Conservation (phyloP, 2,888 invertebrate species). For the Andrena minutula region DNA sequence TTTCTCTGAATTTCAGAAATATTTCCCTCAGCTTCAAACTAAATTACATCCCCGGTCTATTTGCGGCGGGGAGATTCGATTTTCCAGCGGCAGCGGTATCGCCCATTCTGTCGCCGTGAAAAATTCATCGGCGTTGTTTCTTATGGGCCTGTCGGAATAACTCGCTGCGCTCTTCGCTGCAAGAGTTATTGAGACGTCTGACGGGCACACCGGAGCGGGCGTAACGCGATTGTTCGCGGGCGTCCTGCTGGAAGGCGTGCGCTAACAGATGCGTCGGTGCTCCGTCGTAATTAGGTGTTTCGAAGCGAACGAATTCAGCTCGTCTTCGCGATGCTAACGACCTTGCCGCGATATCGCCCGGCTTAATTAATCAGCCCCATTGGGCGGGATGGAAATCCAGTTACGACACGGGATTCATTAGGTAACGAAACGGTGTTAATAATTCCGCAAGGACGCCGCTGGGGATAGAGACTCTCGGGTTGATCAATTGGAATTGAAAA, state of each 20-base stretch:
- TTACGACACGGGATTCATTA: conserved; percentile 5
- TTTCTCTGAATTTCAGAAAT: no score
- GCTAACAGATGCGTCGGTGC: conserved; percentile 6
- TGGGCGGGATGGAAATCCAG: not conserved
- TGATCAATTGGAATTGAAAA: not conserved
- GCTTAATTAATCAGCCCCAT: conserved; percentile 28
- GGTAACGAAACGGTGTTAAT: conserved; percentile 29
- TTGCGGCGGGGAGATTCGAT: no score
- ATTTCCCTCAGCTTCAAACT: no score
- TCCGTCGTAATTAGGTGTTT: conserved; percentile 31
- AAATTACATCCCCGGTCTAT: no score
- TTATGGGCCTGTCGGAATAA: no score
- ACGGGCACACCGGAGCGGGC: no score
- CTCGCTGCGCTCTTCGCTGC: not conserved
- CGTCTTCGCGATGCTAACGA: conserved; percentile 36
- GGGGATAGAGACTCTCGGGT: no score
- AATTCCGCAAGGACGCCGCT: not conserved
- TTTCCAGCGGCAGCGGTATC: no score
- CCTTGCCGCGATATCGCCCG: conserved; percentile 33
- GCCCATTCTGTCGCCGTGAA: no score
- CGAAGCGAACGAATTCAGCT: conserved; percentile 15
- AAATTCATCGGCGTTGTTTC: no score
- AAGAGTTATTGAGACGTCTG: conserved; percentile 1
- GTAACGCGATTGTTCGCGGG: not conserved
- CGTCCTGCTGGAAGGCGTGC: not conserved